Percentiles rank a stretch among this genome's conserved stretches.
Conservation (phyloP, 2,113 vertebrate species). For the Oncorhynchus mykiss region DNA sequence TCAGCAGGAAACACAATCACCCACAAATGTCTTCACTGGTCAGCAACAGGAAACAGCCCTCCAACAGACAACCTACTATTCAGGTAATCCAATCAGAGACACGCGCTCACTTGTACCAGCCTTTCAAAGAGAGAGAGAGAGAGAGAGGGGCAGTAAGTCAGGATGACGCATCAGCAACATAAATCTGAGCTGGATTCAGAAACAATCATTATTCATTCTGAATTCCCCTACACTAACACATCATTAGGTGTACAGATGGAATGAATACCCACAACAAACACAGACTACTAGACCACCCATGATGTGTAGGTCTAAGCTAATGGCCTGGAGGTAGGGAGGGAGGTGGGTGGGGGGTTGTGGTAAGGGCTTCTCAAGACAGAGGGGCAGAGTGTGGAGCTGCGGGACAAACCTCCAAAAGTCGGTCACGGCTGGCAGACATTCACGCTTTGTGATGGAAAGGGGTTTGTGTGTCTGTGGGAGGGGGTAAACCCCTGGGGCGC, state of each 20-base stretch:
- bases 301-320: not conserved
- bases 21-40: no score
- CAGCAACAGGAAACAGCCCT: constrained; percentile 10
- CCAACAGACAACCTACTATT: constrained; percentile 43
- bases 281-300: not conserved
- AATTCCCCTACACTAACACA: not conserved
- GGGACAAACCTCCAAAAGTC: constrained; percentile 65
- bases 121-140: constrained; percentile 29
- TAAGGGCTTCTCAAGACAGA: constrained; percentile 44
- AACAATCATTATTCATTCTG: not conserved
- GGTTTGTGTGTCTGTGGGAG: constrained; percentile 33
- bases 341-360: not conserved
- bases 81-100: constrained; percentile 38
- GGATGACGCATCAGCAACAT: not conserved
- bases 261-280: not conserved
- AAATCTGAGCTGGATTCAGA: not conserved
- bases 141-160: not conserved
- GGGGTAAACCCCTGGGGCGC: constrained; percentile 7
- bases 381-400: constrained; percentile 61
- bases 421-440: constrained; percentile 59
- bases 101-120: constrained; percentile 38
- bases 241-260: not conserved
- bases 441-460: constrained; percentile 59
- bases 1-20: constrained; percentile 19
- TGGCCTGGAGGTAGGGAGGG: not conserved